These are phyloP conservation scores for Poecilobothrus nobilitatus DNA, from an alignment of 2,888 invertebrate genomes.

Conservation along the genomic window DNA sequence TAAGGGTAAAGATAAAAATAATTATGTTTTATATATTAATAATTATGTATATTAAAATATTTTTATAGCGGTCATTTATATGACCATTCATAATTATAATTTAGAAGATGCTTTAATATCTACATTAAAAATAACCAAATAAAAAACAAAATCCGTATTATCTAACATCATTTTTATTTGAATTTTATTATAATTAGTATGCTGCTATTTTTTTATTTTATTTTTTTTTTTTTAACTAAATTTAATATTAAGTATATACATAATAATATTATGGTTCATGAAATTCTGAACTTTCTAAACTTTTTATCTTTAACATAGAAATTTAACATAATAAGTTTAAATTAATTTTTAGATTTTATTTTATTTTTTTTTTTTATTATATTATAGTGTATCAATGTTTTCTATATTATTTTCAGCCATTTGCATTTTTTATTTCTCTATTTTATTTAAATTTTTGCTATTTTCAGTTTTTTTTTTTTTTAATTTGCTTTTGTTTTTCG, in stretches of 20 bases:
- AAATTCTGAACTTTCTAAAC: constrained; percentile 6
- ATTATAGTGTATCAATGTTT: background rate
- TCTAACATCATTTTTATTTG: no score
- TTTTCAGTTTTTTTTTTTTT: constrained; percentile 13
- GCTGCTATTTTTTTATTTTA: no score
- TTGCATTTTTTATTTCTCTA: constrained; percentile 17
- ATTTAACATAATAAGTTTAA: constrained; percentile 14
- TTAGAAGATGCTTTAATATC: no score
- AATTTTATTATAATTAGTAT: no score
- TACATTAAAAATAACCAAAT: no score
- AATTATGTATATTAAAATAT: no score
- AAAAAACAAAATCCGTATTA: no score
- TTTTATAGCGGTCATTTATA: no score
- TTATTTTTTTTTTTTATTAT: background rate
- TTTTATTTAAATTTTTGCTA: constrained; percentile 15
- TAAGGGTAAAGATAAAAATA: no score
- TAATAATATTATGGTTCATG: background rate
- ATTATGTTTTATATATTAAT: no score
- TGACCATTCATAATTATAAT: no score
- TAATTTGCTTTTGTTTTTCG: constrained; percentile 10
- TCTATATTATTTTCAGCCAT: background rate
- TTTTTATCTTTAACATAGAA: constrained; percentile 7
- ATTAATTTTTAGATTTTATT: constrained; percentile 1
- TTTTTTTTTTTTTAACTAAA: constrained; percentile 8
- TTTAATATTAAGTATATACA: background rate